phyloP scores from a whole-genome alignment of 64 coral and sea anemone genomes.

The Platygyra sinensis region DNA sequence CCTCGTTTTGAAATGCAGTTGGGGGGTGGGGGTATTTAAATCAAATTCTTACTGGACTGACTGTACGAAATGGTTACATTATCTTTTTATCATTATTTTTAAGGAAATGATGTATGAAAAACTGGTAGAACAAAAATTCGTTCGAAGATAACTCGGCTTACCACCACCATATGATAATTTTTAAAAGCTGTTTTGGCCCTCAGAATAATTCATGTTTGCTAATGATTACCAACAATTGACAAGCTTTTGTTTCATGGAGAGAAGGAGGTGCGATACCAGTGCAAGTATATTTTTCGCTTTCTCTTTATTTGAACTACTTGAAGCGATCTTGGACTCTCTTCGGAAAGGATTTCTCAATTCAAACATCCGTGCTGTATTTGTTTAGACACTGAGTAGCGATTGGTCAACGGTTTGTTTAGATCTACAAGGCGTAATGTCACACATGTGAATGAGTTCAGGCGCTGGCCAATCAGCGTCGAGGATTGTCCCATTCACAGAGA shows the following conservation, averaged over 20 bases:
- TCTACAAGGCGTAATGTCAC: constrained; percentile 14
- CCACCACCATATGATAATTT: constrained; percentile 43
- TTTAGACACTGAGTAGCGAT: not conserved
- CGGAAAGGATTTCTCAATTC: not conserved
- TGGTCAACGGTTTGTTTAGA: constrained; percentile 12
- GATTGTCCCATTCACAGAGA: constrained; percentile 34
- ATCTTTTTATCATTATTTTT: too few species aligned
- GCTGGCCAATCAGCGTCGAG: constrained; percentile 36
- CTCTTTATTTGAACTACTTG: not conserved
- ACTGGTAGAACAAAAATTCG: not conserved
- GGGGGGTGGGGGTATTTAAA: not conserved
- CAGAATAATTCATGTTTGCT: constrained; percentile 29
- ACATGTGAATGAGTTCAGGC: constrained; percentile 27
- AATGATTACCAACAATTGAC: constrained; percentile 8
- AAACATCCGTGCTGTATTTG: not conserved
- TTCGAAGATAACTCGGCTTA: not conserved
- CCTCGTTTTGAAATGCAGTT: not conserved
- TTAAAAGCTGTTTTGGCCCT: not conserved
- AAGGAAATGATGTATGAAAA: not conserved
- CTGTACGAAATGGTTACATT: too few species aligned
- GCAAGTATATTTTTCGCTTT: not conserved
- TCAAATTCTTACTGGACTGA: not conserved
- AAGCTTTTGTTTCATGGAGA: not conserved
- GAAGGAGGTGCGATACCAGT: not conserved
- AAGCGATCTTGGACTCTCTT: not conserved